Evolutionary conservation across 2,888 invertebrate species (phyloP).

Genomic region (Sepioteuthis lessoniana): DNA sequence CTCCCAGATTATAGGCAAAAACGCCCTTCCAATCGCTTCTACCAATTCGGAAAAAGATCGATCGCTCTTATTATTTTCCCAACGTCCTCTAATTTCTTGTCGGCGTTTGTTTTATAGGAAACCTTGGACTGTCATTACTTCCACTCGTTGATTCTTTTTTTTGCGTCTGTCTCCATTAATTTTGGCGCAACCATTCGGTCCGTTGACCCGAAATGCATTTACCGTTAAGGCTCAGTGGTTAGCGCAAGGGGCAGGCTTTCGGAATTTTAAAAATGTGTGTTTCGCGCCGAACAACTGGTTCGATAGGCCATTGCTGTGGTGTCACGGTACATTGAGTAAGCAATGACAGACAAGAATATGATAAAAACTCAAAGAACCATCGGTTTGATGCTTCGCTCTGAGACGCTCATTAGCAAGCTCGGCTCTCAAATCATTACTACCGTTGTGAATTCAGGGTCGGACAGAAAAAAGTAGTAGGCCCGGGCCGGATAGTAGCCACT

Average conservation of each 20-base stretch:
- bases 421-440: no score
- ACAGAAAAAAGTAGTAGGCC: no score
- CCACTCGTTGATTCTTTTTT: not conserved
- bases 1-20: not conserved
- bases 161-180: not conserved
- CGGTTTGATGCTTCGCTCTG: no score
- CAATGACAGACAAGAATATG: no score
- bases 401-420: no score
- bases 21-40: not conserved
- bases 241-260: not conserved
- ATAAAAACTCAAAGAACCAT: no score
- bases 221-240: not conserved
- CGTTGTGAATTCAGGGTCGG: no score
- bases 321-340: no score
- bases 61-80: not conserved
- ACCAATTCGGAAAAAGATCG: not conserved
- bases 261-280: not conserved
- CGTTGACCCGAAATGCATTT: not conserved
- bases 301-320: no score
- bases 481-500: no score
- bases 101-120: not conserved
- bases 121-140: not conserved
- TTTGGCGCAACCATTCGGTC: not conserved
- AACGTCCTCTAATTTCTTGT: not conserved
- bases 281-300: no score